These are phyloP conservation scores for Heliothis subflexa DNA, from an alignment of 1,140 invertebrate species.

Conservation along the genomic window DNA sequence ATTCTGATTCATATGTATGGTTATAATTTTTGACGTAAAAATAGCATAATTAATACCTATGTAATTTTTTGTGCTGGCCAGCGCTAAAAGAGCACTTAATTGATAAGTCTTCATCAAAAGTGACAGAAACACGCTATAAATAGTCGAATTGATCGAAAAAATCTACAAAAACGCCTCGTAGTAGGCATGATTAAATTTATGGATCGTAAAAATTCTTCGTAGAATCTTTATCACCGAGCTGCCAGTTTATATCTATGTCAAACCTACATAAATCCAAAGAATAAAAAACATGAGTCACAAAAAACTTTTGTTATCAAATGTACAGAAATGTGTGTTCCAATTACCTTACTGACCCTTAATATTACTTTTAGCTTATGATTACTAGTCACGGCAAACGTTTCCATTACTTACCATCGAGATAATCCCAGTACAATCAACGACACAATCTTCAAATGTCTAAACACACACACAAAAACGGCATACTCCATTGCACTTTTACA, in stretches of 20 bases:
- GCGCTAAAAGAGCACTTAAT: not conserved
- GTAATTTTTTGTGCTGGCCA: too few relatives aligned
- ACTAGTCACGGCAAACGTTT: not conserved
- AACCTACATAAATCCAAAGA: slow-evolving; percentile 31
- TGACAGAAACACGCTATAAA: slow-evolving; percentile 3
- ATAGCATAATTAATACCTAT: not conserved
- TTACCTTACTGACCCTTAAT: not conserved
- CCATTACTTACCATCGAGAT: slow-evolving; percentile 56
- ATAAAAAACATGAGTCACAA: slow-evolving; percentile 19
- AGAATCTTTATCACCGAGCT: slow-evolving; percentile 45
- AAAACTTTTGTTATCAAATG: not conserved
- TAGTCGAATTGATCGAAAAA: slow-evolving; percentile 17
- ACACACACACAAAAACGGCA: slow-evolving; percentile 53
- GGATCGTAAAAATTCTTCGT: slow-evolving; percentile 41
- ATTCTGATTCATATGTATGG: too few relatives aligned
- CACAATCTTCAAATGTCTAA: slow-evolving; percentile 53
- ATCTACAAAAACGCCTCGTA: slow-evolving; percentile 27
- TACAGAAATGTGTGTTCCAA: not conserved
- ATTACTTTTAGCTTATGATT: not conserved
- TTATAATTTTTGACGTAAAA: not conserved
- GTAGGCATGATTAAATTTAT: slow-evolving; percentile 45
- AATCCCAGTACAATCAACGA: slow-evolving; percentile 56
- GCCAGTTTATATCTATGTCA: slow-evolving; percentile 39
- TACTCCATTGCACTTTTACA: slow-evolving; percentile 54
- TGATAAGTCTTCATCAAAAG: slow-evolving; percentile 10